A percentile compares a stretch with the other conserved stretches of the same genome.
These are phyloP conservation scores for Pyrgilauda ruficollis DNA, from an alignment of 2,113 vertebrate species.

Conservation along the genomic window DNA sequence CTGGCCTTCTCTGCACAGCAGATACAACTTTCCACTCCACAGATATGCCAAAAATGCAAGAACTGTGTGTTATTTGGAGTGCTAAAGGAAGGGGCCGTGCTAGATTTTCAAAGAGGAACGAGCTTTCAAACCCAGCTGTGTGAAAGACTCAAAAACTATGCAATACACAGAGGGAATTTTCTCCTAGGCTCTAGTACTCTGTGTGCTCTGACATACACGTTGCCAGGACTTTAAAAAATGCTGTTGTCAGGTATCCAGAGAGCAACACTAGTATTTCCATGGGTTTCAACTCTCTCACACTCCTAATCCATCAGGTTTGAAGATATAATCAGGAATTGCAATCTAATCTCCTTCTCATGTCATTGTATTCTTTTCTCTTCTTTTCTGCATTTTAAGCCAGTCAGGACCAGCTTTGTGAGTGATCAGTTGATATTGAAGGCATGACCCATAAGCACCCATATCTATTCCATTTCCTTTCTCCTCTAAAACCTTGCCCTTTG, in stretches of 20 bases:
- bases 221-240: background rate
- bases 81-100: background rate
- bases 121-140: background rate
- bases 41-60: background rate
- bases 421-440: background rate
- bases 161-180: background rate
- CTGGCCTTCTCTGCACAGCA: background rate
- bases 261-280: background rate
- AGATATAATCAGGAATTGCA: background rate
- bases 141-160: background rate
- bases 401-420: background rate
- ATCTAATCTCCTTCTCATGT: background rate
- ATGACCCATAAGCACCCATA: background rate
- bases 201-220: fast-evolving
- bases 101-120: background rate
- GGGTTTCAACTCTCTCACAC: background rate
- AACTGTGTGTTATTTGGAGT: background rate
- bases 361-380: background rate
- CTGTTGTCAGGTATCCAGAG: background rate
- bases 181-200: background rate
- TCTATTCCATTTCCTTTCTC: background rate
- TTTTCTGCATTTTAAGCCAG: background rate
- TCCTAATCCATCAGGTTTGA: background rate
- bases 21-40: background rate
- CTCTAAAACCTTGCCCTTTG: background rate